Conservation (phyloP, 2,797 vertebrate genomes). For the Smutsia temminckii region DNA sequence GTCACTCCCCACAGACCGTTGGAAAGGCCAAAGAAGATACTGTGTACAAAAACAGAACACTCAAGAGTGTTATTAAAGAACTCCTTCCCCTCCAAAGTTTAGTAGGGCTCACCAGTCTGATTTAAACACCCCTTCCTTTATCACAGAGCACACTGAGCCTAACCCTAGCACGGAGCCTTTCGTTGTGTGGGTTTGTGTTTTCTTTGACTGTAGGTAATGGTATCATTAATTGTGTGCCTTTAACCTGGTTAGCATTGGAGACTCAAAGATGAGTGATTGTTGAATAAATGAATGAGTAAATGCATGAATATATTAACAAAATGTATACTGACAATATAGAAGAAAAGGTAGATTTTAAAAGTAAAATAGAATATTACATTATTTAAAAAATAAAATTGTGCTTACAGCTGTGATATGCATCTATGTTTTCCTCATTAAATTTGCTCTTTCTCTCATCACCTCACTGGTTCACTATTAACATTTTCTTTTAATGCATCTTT, state of each 20-base stretch:
- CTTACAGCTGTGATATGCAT: neutral
- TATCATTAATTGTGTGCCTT: neutral
- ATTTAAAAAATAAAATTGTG: neutral
- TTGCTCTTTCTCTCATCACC: neutral
- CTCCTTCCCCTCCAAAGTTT: neutral
- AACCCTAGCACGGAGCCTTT: neutral
- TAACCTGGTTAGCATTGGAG: neutral
- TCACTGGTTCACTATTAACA: neutral
- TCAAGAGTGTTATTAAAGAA: fast-evolving
- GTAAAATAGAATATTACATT: neutral
- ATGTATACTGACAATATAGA: neutral
- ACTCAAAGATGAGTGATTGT: neutral
- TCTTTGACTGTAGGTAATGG: neutral
- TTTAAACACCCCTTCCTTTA: neutral
- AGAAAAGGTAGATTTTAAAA: neutral
- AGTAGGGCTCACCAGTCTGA: fast-evolving
- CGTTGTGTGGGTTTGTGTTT: neutral
- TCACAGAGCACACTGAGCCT: neutral
- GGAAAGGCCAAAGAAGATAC: neutral
- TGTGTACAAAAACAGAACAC: neutral
- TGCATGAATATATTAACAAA: neutral
- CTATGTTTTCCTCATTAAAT: neutral
- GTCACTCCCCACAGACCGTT: fast-evolving
- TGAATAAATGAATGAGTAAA: neutral
- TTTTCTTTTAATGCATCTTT: neutral